Evolutionary conservation across 2,888 invertebrate species (phyloP), one percentile per base, ranked within the genome.

Genomic region (Eumacrocentrus americanus): DNA sequence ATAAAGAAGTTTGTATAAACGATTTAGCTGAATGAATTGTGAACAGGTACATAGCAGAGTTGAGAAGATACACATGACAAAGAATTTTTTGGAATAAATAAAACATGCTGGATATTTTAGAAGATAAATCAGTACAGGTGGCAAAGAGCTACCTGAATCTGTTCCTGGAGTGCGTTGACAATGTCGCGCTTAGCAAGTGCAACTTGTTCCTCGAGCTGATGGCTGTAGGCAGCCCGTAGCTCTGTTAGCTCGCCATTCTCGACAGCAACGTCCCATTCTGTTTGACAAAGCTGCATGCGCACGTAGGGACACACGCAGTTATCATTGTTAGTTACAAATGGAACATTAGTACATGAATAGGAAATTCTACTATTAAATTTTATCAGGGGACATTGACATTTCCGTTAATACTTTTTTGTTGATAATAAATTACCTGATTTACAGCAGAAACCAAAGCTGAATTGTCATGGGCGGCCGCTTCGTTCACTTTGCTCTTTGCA

Each of bases 101-200:
- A 42, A n/a, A 42, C 14, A 29, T 44, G 12, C 34, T 22, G 23
- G 18, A 37, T 48, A 38, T 22, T 58, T 23, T 16, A 12, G n/a
- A 40, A 25, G 46, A 51, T 56, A 14, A 48, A 16, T n/a, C 44
- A 44, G 14, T 42, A 18, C 42, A 65, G 63, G 62, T 52, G 58
- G 60, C 61, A 22, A 53, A 62, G 62, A 69, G 83, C 81, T 85
- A 91, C 91, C 89, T 90, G 89, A 72, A 91, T 86, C 76, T 91
- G 88, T 60, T 86, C 86, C 80, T 89, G 89, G 69, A 91, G 82
- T 69, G 88, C 88, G 66, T 84, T 84, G 65, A 88, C 84, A 69
- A 91, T 87, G 76, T 91, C 90, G 72, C 85, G 84, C 69, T 87
- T 86, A 63, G 89, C 89, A 74, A 86, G 80, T 52, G 85, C 82